phyloP scores from a whole-genome alignment of 2,888 invertebrate genomes.

The Ommatoiulus sabulosus region DNA sequence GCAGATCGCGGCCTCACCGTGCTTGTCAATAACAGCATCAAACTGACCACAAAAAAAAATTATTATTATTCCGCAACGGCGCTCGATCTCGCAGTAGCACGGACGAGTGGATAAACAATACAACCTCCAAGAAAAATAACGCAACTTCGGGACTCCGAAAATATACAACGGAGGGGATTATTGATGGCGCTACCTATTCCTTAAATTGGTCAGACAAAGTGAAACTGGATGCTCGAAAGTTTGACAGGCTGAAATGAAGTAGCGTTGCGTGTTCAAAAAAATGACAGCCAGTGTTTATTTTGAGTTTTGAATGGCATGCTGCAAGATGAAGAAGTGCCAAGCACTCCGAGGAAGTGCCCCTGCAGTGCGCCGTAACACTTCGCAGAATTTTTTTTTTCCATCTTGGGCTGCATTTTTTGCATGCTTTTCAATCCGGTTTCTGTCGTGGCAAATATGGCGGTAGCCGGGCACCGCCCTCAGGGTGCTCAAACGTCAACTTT shows the following conservation, averaged over 20 bases:
- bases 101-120: slow-evolving; percentile 14
- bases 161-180: not conserved
- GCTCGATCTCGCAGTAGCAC: not conserved
- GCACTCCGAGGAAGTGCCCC: slow-evolving; percentile 18
- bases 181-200: slow-evolving; percentile 34
- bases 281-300: slow-evolving; percentile 28
- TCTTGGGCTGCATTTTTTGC: not conserved
- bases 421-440: not conserved
- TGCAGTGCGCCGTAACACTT: slow-evolving; percentile 8
- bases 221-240: slow-evolving; percentile 25
- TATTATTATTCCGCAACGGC: not conserved
- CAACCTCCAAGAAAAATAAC: not conserved
- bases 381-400: not conserved
- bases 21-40: not conserved
- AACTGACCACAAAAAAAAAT: not conserved
- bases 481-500: not conserved
- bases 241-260: slow-evolving; percentile 28
- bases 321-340: slow-evolving; percentile 34
- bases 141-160: not conserved
- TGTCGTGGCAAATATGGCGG: not conserved
- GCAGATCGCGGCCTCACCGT: not conserved
- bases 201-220: slow-evolving; percentile 26
- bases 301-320: slow-evolving; percentile 28
- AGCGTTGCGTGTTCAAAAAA: not conserved
- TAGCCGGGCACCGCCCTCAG: not conserved